These are phyloP conservation scores for Lepidothrix coronata DNA, from an alignment of 2,113 vertebrate species.

Conservation along the genomic window DNA sequence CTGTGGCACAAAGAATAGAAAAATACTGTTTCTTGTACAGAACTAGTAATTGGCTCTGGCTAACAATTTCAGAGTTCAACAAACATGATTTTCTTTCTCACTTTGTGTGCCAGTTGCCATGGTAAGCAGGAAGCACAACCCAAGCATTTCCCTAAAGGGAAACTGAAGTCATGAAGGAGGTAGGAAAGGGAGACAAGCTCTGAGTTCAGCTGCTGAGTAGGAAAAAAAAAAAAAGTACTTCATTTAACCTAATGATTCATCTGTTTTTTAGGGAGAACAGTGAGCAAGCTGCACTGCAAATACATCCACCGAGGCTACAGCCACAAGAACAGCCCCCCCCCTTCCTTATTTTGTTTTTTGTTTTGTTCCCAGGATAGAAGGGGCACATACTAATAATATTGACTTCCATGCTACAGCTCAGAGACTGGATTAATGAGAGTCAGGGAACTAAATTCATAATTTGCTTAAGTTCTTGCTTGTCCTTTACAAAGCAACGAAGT, in stretches of 20 bases:
- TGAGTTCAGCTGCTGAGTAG: not conserved
- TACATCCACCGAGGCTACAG: not conserved
- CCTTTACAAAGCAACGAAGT: not conserved
- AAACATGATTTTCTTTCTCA: not conserved
- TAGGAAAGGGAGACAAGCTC: slow-evolving; percentile 18
- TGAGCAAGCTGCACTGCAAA: not conserved
- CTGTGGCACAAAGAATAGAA: not conserved
- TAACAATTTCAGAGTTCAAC: not conserved
- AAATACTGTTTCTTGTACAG: not conserved
- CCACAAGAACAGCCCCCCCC: not conserved
- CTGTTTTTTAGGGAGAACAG: not conserved
- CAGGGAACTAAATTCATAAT: not conserved
- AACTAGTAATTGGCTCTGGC: not conserved
- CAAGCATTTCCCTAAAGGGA: slow-evolving; percentile 47
- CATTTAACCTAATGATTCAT: not conserved
- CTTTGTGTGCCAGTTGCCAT: slow-evolving; percentile 29
- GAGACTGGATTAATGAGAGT: not conserved
- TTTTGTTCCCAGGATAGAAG: not conserved
- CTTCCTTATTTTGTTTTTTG: not conserved
- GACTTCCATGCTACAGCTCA: not conserved
- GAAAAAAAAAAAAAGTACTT: not conserved
- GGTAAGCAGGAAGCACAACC: slow-evolving; percentile 39
- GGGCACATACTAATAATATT: not conserved
- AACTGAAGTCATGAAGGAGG: slow-evolving; percentile 6
- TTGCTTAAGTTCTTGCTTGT: not conserved